These are phyloP conservation scores for Salvator merianae DNA, from an alignment of 2,113 vertebrate genomes.

Conservation along the genomic window DNA sequence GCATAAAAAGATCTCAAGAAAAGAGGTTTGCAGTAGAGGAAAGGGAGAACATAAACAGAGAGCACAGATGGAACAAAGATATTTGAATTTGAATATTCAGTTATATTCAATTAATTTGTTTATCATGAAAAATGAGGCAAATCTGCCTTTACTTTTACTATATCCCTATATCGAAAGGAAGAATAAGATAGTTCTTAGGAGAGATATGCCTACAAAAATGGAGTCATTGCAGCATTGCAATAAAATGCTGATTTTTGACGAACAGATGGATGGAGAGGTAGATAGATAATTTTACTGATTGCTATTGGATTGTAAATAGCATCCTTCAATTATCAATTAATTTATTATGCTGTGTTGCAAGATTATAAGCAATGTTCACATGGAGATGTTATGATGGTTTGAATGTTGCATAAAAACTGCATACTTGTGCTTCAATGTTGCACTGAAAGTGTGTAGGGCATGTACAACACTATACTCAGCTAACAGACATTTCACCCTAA, in stretches of 20 bases:
- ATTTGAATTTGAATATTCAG: conserved; percentile 85
- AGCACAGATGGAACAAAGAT: conserved; percentile 68
- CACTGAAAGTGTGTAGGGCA: too few relatives aligned
- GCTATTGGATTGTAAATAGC: conserved; percentile 40
- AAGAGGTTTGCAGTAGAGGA: conserved; percentile 57
- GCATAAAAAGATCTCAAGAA: conserved; percentile 71
- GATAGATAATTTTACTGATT: too few relatives aligned
- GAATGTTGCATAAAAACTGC: too few relatives aligned
- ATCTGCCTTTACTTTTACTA: conserved; percentile 77
- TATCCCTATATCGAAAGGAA: conserved; percentile 64
- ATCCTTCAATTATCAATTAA: conserved; percentile 28
- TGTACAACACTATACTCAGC: too few relatives aligned
- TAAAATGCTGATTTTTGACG: conserved; percentile 41
- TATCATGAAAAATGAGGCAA: conserved; percentile 78
- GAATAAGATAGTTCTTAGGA: conserved; percentile 60
- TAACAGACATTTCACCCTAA: too few relatives aligned
- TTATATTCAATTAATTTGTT: conserved; percentile 83
- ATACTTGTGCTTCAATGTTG: too few relatives aligned
- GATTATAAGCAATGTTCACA: neutral
- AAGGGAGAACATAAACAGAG: conserved; percentile 74
- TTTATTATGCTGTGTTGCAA: conserved; percentile 36
- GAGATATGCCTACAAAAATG: conserved; percentile 52
- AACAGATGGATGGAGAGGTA: neutral
- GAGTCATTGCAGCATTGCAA: conserved; percentile 47
- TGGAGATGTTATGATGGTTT: too few relatives aligned